Base-by-base conservation (phyloP, 2,888 invertebrate genomes). In the Chirona hameri region DNA sequence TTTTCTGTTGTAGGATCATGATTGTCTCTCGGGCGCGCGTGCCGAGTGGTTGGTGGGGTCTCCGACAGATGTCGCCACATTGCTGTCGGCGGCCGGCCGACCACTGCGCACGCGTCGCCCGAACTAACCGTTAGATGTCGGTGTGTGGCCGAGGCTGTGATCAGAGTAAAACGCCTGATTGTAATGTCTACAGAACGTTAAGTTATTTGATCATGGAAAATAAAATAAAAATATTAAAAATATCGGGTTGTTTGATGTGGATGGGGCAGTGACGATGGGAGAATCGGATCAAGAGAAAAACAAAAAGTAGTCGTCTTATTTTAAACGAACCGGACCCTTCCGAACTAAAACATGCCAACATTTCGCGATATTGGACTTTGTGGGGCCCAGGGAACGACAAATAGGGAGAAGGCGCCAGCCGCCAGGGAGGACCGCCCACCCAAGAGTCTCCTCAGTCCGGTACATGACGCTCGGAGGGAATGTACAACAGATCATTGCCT, bases 181-280 rank as follows among this genome's bases (percentile, higher is more conserved):
- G 79, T 79, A 52, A 79, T 79, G 79, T 79, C 79, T 79, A 79
- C 79, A 79, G 79, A 79, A 79, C 52, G 79, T 79, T 79, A 79
- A 79, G 79, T 79, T 79, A 79, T 79, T 79, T 79, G 48, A 79
- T 52, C 48, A 52, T 76, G 48, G 79, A 79, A 79, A 79, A 79
- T 52, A 79, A 39, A 79, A 79, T 79, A 79, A 79, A 79, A 79
- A 79, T 79, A n/a, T 52, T 52, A 27, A 79, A 79, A 79, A 79
- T 79, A 79, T 15, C 18, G 0, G 9, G 4, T 14, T 24, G 72
- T 72, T 72, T 21, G 57, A 21, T 21, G 21, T 60, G 57, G 15
- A 24, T 60, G 57, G 57, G 15, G 15, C 4, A 14, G 57, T 60
- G 57, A 4, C 57, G 15, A 18, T 21, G 15, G 15, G 57, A 15